A percentile compares a stretch with the other conserved stretches of the same genome.
Conservation (phyloP, 1,140 invertebrate genomes). For the Leptinotarsa lineolata region DNA sequence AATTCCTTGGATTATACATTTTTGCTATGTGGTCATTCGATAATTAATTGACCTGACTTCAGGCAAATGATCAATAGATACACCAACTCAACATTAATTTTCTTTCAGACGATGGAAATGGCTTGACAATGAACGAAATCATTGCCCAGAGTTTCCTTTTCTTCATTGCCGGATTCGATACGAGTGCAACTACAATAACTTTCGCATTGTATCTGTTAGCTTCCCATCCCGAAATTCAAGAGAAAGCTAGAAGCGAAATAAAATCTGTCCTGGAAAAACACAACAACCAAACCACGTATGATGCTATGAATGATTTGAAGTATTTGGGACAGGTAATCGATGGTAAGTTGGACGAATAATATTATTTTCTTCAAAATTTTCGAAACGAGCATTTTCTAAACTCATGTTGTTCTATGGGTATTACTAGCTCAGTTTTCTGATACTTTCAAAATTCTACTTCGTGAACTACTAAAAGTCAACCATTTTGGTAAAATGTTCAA, state of each 20-base stretch:
- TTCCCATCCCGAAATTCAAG: constrained; percentile 57
- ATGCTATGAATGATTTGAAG: constrained; percentile 62
- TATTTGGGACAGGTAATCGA: constrained; percentile 49
- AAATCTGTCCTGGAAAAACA: constrained; percentile 56
- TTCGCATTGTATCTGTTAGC: constrained; percentile 60
- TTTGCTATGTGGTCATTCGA: no score
- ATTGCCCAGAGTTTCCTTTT: constrained; percentile 56
- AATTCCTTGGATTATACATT: no score
- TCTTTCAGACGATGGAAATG: not conserved
- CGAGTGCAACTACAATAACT: constrained; percentile 57
- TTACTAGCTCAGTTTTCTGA: not conserved
- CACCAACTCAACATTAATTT: not conserved
- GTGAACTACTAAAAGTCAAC: not conserved
- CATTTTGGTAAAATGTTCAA: not conserved
- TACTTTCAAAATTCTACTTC: not conserved
- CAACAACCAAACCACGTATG: constrained; percentile 60
- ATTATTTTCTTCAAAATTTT: not conserved
- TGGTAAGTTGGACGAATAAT: constrained; percentile 51
- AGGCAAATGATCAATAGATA: not conserved
- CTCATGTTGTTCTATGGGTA: not conserved
- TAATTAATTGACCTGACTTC: no score
- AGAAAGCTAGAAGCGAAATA: constrained; percentile 58
- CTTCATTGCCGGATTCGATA: constrained; percentile 62
- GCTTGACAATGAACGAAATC: constrained; percentile 43
- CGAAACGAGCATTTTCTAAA: no score